These are phyloP conservation scores for Chelonoidis abingdonii DNA, from an alignment of 2,113 vertebrate species.

Conservation along the genomic window DNA sequence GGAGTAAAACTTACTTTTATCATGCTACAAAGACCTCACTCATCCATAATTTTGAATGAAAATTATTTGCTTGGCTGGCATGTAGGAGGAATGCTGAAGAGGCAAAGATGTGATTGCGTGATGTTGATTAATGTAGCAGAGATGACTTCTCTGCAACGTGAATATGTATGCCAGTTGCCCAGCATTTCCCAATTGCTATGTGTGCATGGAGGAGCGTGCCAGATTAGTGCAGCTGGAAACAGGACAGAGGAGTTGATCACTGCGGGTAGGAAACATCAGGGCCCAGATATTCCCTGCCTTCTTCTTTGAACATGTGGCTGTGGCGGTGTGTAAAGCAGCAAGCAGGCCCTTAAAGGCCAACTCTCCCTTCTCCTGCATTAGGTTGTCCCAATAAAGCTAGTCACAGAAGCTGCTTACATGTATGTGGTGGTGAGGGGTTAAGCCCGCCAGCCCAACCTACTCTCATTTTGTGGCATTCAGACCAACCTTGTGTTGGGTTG, in stretches of 20 bases:
- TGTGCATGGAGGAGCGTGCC: background rate
- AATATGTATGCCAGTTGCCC: background rate
- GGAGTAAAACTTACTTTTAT: background rate
- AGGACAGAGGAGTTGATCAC: background rate
- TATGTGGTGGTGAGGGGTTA: background rate
- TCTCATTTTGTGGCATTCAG: background rate
- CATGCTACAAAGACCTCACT: background rate
- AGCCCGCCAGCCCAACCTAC: background rate
- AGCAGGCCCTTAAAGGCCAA: background rate
- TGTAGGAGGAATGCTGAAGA: background rate
- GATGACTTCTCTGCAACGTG: background rate
- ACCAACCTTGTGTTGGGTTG: background rate
- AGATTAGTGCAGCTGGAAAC: background rate
- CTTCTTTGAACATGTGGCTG: background rate
- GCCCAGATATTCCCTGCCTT: background rate
- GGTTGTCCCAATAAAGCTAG: background rate
- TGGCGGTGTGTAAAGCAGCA: background rate
- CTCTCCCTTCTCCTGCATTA: background rate
- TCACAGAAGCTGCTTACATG: background rate
- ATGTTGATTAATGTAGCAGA: slow-evolving; percentile 8
- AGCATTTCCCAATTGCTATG: background rate
- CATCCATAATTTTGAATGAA: background rate
- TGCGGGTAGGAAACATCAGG: background rate
- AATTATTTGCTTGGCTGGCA: background rate
- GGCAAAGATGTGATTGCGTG: background rate